Conservation (phyloP, 2,888 invertebrate species). For the Mantis religiosa region DNA sequence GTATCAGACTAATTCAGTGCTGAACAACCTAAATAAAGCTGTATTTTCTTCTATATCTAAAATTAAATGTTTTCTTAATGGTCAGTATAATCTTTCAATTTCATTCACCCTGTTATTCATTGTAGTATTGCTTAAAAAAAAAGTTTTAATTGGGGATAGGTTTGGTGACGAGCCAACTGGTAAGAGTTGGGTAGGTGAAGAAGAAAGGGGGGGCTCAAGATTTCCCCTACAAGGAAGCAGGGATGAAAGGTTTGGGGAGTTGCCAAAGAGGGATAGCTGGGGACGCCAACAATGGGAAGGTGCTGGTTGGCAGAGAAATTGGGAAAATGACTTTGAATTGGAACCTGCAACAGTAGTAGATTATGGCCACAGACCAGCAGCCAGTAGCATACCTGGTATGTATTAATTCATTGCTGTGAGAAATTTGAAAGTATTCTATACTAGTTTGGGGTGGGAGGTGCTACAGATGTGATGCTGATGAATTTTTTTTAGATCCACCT, state of each 20-base stretch:
- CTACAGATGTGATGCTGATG: not conserved
- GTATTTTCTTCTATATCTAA: not conserved
- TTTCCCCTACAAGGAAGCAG: not conserved
- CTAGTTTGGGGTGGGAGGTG: not conserved
- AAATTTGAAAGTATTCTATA: not conserved
- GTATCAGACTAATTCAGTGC: not conserved
- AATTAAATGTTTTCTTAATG: not conserved
- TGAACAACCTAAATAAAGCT: not conserved
- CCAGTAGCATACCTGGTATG: not conserved
- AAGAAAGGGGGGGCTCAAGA: not conserved
- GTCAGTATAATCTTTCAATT: not conserved
- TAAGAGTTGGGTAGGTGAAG: slow-evolving; percentile 10
- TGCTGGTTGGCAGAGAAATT: not conserved
- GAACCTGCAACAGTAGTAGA: slow-evolving; percentile 62
- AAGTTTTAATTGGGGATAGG: not conserved
- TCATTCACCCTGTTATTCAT: not conserved
- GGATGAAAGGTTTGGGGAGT: slow-evolving; percentile 8
- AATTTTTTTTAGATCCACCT: slow-evolving; percentile 13
- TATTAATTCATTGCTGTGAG: not conserved
- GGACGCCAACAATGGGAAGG: not conserved
- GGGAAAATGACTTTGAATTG: slow-evolving; percentile 39
- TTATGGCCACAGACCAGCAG: slow-evolving; percentile 61
- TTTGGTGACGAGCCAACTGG: slow-evolving; percentile 12
- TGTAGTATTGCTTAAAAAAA: not conserved
- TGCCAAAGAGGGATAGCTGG: slow-evolving; percentile 2